Evolutionary conservation across 1,140 invertebrate species (phyloP), one percentile per base, ranked within the genome.

Genomic region (Propsilocerus akamusi): DNA sequence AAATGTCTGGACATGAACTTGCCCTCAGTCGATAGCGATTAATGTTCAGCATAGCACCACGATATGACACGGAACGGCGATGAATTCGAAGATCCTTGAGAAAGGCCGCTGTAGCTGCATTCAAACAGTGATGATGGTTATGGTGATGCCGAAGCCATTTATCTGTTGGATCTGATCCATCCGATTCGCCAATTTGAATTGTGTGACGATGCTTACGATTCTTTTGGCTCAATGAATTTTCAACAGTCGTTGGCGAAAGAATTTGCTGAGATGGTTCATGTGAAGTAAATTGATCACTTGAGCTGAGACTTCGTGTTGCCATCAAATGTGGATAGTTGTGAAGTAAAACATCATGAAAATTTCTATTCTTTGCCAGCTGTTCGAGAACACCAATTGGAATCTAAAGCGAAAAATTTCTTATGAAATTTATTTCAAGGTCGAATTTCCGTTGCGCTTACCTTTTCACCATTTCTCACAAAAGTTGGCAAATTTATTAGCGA

Each of bases 1-100:
- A 89, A 57, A 91, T 90, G 64, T 90, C 84, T 2, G 87, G 86
- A 57, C 86, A 89, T 14, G 85, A 89, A 2, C 83, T 87, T 0
- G 86, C 86, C 50, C 84, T 69, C 8, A 89, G 67, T 14, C 83
- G 69, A 63, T 88, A 88, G 34, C 83, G 67, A 54, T 83, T 83
- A 53, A 89, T 83, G 57, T 88, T 87, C 23, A 90, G 66, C 80
- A 90, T 87, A 1, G 86, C 86, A 5, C 85, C 85, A 51, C 86
- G 72, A 61, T 89, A 87, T 24, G 84, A 88, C 20, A 90, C 65
- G 32, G 82, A 86, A 54, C 83, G 75, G 50, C 81, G 67, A 55
- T 84, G 81, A 52, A 83, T 70, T 37, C 76, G 64, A 51, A 83
- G 65, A 56, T 83, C 78, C 58, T 78, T 81, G n/a, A 81, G 62